Conservation (phyloP, 1,140 invertebrate genomes). For the Orussus abietinus region DNA sequence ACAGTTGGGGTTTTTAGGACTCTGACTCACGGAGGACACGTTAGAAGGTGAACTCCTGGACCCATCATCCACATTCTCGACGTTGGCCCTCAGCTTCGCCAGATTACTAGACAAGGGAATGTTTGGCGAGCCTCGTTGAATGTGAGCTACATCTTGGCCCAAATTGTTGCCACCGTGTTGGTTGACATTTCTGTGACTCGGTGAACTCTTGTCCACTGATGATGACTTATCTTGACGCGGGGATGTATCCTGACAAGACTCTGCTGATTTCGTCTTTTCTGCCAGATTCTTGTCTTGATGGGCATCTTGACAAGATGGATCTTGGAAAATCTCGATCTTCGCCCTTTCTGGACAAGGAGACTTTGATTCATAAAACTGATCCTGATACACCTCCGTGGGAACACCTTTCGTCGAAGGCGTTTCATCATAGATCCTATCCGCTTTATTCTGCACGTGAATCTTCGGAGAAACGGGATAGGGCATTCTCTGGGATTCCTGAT, state of each 20-base stretch:
- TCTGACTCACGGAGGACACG: no score
- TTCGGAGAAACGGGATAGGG: conserved; percentile 25
- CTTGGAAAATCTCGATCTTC: no score
- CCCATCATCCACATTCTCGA: conserved; percentile 13
- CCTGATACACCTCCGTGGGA: neutral
- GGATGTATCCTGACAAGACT: no score
- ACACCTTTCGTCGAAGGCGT: conserved; percentile 19
- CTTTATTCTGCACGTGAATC: conserved; percentile 20
- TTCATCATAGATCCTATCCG: conserved; percentile 38
- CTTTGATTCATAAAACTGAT: no score
- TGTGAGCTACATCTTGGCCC: conserved; percentile 11
- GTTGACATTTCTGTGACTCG: neutral
- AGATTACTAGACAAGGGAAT: conserved; percentile 25
- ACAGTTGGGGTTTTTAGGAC: no score
- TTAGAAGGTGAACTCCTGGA: conserved; percentile 6
- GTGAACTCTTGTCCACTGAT: no score
- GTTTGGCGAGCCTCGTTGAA: conserved; percentile 19
- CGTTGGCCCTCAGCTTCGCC: conserved; percentile 20
- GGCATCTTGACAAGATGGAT: no score
- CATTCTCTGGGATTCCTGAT: conserved; percentile 15
- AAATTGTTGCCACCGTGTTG: no score
- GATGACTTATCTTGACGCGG: no score
- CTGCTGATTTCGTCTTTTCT: no score
- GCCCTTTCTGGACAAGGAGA: neutral
- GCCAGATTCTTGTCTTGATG: no score